Base-by-base conservation (phyloP, 1,140 invertebrate species). In the Lepidurus apus region DNA sequence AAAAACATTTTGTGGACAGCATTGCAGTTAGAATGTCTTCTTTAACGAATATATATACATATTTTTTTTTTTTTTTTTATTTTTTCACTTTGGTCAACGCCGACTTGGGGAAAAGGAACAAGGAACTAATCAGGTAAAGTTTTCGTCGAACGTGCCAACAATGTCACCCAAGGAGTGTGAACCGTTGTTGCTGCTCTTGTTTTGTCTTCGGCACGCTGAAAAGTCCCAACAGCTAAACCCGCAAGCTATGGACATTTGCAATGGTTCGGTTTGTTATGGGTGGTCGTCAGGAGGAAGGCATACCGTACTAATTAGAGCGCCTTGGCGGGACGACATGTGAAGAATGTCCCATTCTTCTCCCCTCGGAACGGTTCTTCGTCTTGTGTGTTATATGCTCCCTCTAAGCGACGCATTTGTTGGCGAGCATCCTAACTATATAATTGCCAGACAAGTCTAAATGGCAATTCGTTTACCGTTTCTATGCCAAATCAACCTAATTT, bases 261-360 rank as follows among this genome's bases (percentile, higher is more conserved):
- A 21, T 1, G 53, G 53, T 17, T 65, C 53, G 17, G 17, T 65
- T n/a, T 65, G 21, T 13, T 65, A 65, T 65, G 53, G 53, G 53
- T 65, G 53, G 53, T 65, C 53, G 53, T 65, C 53, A 65, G 53
- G 13, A 65, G 53, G 17, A 65, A 21, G 21, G 13, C 53, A 65
- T 65, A 65, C 53, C 53, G 53, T n/a, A 65, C 53, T 65, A 65
- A 65, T 65, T 65, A 65, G 53, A 65, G 53, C 53, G 53, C 53
- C 53, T 65, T 65, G 53, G 53, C 53, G 53, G 53, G 53, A 65
- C 53, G 53, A 65, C 53, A 65, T 65, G 53, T 11, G 53, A 65
- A 65, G 53, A 65, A 65, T 65, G 53, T 65, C 53, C 53, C 53
- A 65, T 65, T 65, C 21, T 65, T 65, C 53, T 65, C 53, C 53